Percentiles rank a stretch among this genome's conserved stretches.
phyloP scores from a whole-genome alignment of 2,797 vertebrate species.

The Crotalus adamanteus region DNA sequence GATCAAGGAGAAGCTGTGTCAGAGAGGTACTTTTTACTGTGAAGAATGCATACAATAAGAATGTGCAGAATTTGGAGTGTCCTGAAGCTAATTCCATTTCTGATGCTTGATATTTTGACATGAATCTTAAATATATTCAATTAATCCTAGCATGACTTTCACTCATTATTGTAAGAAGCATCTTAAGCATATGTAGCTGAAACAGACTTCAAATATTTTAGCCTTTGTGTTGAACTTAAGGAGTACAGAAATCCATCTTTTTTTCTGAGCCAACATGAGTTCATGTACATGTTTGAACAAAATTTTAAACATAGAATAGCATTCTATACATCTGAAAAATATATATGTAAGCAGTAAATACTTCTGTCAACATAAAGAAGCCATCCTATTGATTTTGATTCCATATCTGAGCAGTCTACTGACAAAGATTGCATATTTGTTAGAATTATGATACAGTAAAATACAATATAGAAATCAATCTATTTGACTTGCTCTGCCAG shows the following conservation, averaged over 20 bases:
- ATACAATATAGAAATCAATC: neutral
- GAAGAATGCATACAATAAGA: neutral
- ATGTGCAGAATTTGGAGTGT: neutral
- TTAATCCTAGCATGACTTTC: neutral
- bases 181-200: neutral
- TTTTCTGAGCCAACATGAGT: neutral
- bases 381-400: neutral
- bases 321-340: neutral
- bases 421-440: neutral
- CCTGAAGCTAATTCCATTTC: neutral
- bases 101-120: neutral
- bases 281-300: neutral
- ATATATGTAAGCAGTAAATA: neutral
- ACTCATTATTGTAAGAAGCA: neutral
- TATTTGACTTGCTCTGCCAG: neutral
- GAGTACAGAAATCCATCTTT: neutral
- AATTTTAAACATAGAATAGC: neutral
- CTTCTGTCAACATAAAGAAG: neutral
- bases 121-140: neutral
- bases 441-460: neutral
- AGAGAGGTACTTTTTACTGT: conserved; percentile 77
- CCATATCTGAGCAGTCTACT: neutral
- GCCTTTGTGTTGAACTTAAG: neutral
- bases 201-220: neutral
- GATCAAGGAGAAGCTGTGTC: conserved; percentile 82